Base-by-base conservation (phyloP, 1,140 invertebrate species). In the Drosophila navojoa region DNA sequence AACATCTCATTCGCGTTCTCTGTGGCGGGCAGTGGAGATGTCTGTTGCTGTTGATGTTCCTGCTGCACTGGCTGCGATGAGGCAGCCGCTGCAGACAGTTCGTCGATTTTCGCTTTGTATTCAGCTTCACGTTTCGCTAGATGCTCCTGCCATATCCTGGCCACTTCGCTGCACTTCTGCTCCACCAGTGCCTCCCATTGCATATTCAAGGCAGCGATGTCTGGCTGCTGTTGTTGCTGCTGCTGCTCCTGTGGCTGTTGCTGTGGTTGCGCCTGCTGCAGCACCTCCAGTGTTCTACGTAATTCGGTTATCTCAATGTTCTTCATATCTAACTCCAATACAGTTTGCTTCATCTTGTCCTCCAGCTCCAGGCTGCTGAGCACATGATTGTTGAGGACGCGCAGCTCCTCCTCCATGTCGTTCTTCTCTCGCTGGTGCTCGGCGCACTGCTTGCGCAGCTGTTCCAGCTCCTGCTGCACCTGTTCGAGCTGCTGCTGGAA, bases 111-210 rank as follows among this genome's bases (percentile, higher is more conserved):
- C 7, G 67, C 90, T 69, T 92, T 86, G 79, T 94, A 95, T 71
- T 94, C 94, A 13, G 85, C 92, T 92, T 95, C 94, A 19, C 94
- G 92, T 69, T 93, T 92, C 5, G 93, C 92, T 60, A 95, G 92
- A 90, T 95, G 94, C 64, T 94, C 92, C 87, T 95, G 95, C 94
- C 94, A 95, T 72, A 94, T 93, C 90, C 94, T 94, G 16, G 94
- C 94, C 61, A 95, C 93, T 92, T 95, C 94, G 85, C 92, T 93
- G 54, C 94, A 94, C 53, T 94, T 92, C 80, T 95, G 94, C 81
- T 95, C 94, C 44, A 95, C 93, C 57, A 93, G 92, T 45, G 92
- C 66, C 57, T 92, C 80, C 93, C 93, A 94, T 54, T 93, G 85
- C 38, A 79, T 74, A 49, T 92, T 92, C n/a, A 92, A 58, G 0